Conservation (phyloP, 92 coral and sea anemone genomes). For the Palythoa grandis region DNA sequence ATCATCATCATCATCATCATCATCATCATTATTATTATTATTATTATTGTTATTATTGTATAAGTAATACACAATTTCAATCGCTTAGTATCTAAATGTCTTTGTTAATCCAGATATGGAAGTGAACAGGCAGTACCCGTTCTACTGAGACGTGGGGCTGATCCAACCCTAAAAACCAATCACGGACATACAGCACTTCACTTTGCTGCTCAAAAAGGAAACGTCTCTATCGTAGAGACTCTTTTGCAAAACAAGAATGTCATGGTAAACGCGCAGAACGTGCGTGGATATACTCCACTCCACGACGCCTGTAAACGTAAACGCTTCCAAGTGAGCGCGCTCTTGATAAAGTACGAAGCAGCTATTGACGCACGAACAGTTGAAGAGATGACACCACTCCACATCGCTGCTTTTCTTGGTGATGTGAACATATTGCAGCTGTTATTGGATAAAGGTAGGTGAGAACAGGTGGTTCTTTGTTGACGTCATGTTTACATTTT, state of each 20-base stretch:
- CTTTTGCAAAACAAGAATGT: slow-evolving; percentile 21
- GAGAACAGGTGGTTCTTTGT: background rate
- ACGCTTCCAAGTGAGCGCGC: slow-evolving; percentile 4
- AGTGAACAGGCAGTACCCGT: slow-evolving; percentile 9
- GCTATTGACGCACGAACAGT: background rate
- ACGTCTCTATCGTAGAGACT: background rate
- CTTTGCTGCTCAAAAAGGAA: slow-evolving; percentile 23
- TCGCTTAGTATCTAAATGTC: background rate
- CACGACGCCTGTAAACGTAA: slow-evolving; percentile 25
- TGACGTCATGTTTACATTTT: too few relatives aligned
- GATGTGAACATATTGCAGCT: slow-evolving; percentile 3
- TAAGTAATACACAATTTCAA: background rate
- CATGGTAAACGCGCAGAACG: slow-evolving; percentile 16
- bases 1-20: too few relatives aligned
- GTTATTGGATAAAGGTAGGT: slow-evolving; percentile 24
- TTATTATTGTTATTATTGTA: background rate
- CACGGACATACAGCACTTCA: slow-evolving; percentile 35
- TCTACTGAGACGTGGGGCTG: slow-evolving; percentile 29
- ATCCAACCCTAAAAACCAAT: slow-evolving; percentile 9
- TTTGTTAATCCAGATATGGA: background rate
- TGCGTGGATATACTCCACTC: slow-evolving; percentile 28
- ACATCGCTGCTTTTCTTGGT: slow-evolving; percentile 17
- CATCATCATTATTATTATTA: too few relatives aligned
- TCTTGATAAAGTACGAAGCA: slow-evolving; percentile 22
- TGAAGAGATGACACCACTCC: slow-evolving; percentile 10